These are phyloP conservation scores for Hirtodrosophila trivittata DNA, from an alignment of 2,888 invertebrate species.

Conservation along the genomic window DNA sequence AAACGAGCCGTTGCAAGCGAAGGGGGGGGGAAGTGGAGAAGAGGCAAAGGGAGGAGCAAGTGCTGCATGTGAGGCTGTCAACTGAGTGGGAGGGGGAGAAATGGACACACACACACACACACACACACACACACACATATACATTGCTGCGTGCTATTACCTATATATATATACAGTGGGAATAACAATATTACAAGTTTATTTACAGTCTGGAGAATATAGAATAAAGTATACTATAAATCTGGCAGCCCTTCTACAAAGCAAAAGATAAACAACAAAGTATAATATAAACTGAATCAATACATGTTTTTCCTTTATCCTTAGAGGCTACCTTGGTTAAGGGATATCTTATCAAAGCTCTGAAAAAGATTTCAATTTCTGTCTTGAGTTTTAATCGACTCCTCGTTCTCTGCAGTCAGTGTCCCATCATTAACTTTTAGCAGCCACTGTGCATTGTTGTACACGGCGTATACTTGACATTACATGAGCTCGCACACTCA, in stretches of 20 bases:
- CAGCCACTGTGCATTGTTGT: conserved; percentile 47
- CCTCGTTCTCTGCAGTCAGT: neutral
- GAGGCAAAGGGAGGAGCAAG: conserved; percentile 1
- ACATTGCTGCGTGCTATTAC: conserved; percentile 25
- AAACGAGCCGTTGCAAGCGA: conserved; percentile 11
- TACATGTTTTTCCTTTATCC: too few species aligned
- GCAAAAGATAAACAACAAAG: too few species aligned
- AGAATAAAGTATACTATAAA: too few species aligned
- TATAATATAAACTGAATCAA: too few species aligned
- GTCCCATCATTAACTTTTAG: neutral
- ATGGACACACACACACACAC: conserved; percentile 28
- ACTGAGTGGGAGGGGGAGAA: conserved; percentile 7
- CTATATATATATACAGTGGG: conserved; percentile 35
- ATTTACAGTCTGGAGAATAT: too few species aligned
- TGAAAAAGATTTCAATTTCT: too few species aligned
- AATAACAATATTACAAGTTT: neutral
- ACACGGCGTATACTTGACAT: conserved; percentile 67
- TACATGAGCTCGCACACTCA: conserved; percentile 46
- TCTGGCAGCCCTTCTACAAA: too few species aligned
- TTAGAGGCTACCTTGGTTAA: too few species aligned
- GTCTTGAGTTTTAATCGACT: too few species aligned
- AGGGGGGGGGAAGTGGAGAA: conserved; percentile 6
- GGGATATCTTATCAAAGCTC: too few species aligned
- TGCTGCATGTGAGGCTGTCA: conserved; percentile 21
- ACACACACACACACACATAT: conserved; percentile 14